These are phyloP conservation scores for Crotalus helleri DNA, from an alignment of 2,113 vertebrate species.

Conservation along the genomic window DNA sequence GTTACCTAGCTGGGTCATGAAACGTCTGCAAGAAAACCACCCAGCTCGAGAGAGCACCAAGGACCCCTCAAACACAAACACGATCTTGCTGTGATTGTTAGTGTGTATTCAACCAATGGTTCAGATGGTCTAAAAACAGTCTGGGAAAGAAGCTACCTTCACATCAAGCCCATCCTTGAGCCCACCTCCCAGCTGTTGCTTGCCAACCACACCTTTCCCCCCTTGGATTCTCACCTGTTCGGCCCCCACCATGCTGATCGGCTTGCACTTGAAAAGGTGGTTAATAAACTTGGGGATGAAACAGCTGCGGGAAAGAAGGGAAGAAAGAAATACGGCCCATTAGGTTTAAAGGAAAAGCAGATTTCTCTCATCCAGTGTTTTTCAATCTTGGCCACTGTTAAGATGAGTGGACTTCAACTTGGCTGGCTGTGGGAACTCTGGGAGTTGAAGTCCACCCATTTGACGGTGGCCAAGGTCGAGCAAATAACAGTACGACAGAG, in stretches of 20 bases:
- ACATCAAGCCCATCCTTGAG: neutral
- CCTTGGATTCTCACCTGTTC: constrained; percentile 81
- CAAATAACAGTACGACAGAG: too few relatives aligned
- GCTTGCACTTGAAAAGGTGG: constrained; percentile 97
- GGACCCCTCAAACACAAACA: neutral
- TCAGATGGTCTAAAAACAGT: neutral
- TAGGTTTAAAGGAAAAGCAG: neutral
- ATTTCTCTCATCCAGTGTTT: neutral
- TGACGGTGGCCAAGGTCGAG: too few relatives aligned
- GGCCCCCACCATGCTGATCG: constrained; percentile 98
- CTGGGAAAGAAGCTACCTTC: neutral
- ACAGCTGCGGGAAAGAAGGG: constrained; percentile 74
- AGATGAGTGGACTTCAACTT: neutral
- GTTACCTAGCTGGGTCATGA: too few relatives aligned
- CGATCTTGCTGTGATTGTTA: neutral
- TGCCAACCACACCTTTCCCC: neutral
- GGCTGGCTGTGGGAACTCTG: too few relatives aligned
- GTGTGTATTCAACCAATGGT: neutral
- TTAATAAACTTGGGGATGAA: constrained; percentile 99
- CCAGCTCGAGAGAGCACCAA: neutral
- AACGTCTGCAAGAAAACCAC: neutral
- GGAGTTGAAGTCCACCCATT: too few relatives aligned
- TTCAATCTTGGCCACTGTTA: neutral
- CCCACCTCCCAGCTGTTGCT: neutral
- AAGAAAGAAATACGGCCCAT: neutral